These are phyloP conservation scores for Drosophila sechellia DNA, from an alignment of 1,140 invertebrate genomes.

Conservation along the genomic window DNA sequence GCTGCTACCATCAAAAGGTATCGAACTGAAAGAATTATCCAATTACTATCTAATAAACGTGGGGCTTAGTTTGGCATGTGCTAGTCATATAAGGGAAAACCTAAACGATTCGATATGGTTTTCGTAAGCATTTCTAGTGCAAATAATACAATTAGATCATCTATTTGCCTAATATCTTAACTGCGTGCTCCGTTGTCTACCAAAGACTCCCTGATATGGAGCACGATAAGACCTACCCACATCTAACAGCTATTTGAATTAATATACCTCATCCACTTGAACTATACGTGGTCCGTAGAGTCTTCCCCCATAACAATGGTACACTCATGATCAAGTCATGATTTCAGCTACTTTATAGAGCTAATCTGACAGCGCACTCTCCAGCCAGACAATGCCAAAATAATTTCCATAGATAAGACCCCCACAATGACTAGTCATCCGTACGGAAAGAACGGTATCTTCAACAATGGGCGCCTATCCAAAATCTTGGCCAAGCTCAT, in stretches of 20 bases:
- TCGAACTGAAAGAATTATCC: constrained; percentile 17
- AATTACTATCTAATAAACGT: constrained; percentile 33
- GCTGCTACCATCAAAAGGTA: constrained; percentile 3
- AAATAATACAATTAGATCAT: background rate
- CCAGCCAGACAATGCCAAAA: constrained; percentile 43
- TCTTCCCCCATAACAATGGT: constrained; percentile 26
- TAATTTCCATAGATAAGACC: constrained; percentile 64
- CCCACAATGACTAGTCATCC: constrained; percentile 9
- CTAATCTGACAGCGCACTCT: constrained; percentile 59
- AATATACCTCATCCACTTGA: constrained; percentile 11
- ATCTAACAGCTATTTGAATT: constrained; percentile 6
- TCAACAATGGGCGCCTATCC: constrained; percentile 43
- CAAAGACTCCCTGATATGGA: background rate
- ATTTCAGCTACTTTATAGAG: constrained; percentile 44
- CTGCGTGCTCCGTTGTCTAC: too few relatives aligned
- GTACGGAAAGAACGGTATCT: constrained; percentile 36
- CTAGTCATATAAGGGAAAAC: constrained; percentile 2
- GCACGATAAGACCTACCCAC: constrained; percentile 1
- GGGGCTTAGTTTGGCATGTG: constrained; percentile 27
- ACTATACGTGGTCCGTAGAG: background rate
- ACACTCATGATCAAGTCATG: constrained; percentile 51
- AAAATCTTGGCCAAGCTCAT: constrained; percentile 21
- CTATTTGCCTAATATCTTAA: too few relatives aligned
- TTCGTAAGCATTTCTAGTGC: too few relatives aligned
- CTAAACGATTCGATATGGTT: background rate